phyloP scores from a whole-genome alignment of 2,888 invertebrate species.

The Sicus ferrugineus region DNA sequence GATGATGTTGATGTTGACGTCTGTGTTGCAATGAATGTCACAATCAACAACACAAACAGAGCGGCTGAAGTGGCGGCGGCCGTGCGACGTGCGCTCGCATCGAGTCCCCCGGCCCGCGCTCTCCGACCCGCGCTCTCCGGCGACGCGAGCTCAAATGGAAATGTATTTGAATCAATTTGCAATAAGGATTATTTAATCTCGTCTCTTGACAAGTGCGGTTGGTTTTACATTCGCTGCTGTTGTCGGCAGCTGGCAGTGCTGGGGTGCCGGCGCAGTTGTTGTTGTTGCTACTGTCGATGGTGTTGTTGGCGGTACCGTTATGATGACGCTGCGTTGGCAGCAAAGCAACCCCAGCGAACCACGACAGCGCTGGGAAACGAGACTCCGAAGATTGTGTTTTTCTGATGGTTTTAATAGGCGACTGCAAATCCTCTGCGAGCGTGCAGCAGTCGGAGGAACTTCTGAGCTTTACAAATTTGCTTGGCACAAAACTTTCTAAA shows the following conservation, averaged over 20 bases:
- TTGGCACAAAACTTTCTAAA: too few relatives aligned
- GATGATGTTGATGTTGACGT: slow-evolving; percentile 26
- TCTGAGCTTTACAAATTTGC: too few relatives aligned
- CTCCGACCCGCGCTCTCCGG: not conserved
- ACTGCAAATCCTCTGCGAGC: too few relatives aligned
- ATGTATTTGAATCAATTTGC: slow-evolving; percentile 59
- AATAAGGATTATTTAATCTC: slow-evolving; percentile 62
- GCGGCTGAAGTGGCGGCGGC: slow-evolving; percentile 14
- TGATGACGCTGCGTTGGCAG: not conserved
- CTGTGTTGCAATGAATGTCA: slow-evolving; percentile 26
- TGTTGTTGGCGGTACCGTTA: slow-evolving; percentile 44
- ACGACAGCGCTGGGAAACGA: too few relatives aligned
- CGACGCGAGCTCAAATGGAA: slow-evolving; percentile 22
- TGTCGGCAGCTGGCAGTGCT: too few relatives aligned
- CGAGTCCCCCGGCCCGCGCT: not conserved
- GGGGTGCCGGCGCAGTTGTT: too few relatives aligned
- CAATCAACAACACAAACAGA: slow-evolving; percentile 33
- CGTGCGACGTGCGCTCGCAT: too few relatives aligned
- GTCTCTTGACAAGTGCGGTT: slow-evolving; percentile 63
- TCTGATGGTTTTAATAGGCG: too few relatives aligned
- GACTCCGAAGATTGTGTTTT: too few relatives aligned
- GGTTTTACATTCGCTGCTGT: slow-evolving; percentile 40
- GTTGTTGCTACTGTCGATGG: slow-evolving; percentile 28
- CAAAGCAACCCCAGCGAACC: too few relatives aligned
- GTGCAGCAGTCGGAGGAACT: too few relatives aligned